A percentile compares a stretch with the other conserved stretches of the same genome.
These are phyloP conservation scores for Eupithecia abbreviata DNA, from an alignment of 2,888 invertebrate genomes.

Conservation along the genomic window DNA sequence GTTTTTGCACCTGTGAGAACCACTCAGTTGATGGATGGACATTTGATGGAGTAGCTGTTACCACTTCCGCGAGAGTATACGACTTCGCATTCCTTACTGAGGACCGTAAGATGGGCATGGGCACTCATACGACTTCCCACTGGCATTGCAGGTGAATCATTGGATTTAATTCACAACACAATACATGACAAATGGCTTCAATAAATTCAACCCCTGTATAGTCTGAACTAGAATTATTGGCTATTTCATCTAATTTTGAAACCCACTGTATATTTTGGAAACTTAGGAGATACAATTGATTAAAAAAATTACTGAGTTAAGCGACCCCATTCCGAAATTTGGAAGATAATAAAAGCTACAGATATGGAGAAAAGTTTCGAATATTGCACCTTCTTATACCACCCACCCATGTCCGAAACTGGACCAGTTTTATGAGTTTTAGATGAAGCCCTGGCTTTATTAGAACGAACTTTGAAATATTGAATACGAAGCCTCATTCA, in stretches of 20 bases:
- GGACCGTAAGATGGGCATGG: conserved; percentile 9
- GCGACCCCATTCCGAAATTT: neutral
- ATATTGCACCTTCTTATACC: neutral
- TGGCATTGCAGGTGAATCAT: conserved; percentile 12
- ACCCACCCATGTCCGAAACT: neutral
- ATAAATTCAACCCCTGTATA: neutral
- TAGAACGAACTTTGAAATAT: neutral
- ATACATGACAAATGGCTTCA: neutral
- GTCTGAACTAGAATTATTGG: neutral
- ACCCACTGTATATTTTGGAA: neutral
- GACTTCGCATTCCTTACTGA: conserved; percentile 24
- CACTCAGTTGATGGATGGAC: conserved; percentile 20
- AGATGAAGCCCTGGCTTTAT: neutral
- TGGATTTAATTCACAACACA: conserved; percentile 5
- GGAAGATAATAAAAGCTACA: neutral
- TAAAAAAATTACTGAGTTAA: neutral
- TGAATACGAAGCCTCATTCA: neutral
- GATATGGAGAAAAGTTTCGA: neutral
- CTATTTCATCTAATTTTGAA: neutral
- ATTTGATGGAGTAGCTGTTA: conserved; percentile 28
- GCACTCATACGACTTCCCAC: conserved; percentile 17
- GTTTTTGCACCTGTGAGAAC: conserved; percentile 30
- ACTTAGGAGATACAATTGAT: neutral
- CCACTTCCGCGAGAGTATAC: conserved; percentile 33
- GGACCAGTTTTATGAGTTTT: neutral